A percentile compares a stretch with the other conserved stretches of the same genome.
phyloP scores from a whole-genome alignment of 2,797 vertebrate species.

The Melanotaenia parkinsoni region DNA sequence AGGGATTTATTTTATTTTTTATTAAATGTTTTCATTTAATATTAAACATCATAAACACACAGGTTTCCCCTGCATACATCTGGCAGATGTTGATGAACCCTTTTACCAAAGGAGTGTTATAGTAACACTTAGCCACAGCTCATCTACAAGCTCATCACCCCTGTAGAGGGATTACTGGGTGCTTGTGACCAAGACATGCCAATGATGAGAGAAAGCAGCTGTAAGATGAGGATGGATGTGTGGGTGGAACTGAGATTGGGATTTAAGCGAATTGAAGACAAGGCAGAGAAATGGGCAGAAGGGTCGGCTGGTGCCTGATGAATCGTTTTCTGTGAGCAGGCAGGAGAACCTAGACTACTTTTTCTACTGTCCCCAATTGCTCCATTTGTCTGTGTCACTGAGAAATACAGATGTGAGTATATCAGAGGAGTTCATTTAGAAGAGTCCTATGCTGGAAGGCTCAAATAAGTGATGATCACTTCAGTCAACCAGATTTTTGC shows the following conservation, averaged over 20 bases:
- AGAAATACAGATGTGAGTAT: constrained; percentile 76
- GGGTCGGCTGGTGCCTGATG: constrained; percentile 69
- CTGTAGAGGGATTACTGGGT: constrained; percentile 48
- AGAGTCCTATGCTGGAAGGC: constrained; percentile 59
- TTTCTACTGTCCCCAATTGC: constrained; percentile 79
- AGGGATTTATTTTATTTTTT: no score
- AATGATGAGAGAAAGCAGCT: constrained; percentile 54
- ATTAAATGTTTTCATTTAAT: neutral
- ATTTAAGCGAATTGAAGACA: constrained; percentile 75
- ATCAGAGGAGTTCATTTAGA: constrained; percentile 76
- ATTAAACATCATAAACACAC: neutral
- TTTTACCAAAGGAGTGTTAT: constrained; percentile 31
- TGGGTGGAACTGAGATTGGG: constrained; percentile 72
- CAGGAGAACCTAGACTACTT: constrained; percentile 76
- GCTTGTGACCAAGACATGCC: constrained; percentile 50
- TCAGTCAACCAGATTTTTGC: constrained; percentile 51
- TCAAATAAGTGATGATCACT: constrained; percentile 63
- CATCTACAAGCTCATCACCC: constrained; percentile 22
- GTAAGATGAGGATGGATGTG: constrained; percentile 66
- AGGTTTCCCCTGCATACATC: neutral
- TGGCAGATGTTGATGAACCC: constrained; percentile 17
- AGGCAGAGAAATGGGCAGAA: constrained; percentile 61
- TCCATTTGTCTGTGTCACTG: constrained; percentile 83
- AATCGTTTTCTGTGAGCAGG: constrained; percentile 76
- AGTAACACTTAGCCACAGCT: constrained; percentile 38